Evolutionary conservation across 2,888 invertebrate genomes (phyloP).

Genomic region (Tenodera sinensis): DNA sequence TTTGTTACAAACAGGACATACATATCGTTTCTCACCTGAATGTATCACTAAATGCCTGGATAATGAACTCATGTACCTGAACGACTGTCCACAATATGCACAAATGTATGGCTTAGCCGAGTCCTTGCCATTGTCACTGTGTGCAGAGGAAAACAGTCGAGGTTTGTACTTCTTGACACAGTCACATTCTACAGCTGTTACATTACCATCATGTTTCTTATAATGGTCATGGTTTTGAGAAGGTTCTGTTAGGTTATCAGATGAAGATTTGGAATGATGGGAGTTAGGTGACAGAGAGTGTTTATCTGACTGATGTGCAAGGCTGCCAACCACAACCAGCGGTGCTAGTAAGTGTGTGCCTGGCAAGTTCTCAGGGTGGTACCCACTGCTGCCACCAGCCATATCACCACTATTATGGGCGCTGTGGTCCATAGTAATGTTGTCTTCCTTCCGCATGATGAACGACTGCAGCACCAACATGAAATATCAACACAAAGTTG

Average conservation of each 20-base stretch:
- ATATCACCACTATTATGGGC: not conserved
- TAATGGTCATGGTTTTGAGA: not conserved
- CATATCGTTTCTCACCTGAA: conserved; percentile 14
- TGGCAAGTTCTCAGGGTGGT: not conserved
- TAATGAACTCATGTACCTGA: conserved; percentile 1
- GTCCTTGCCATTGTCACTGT: not conserved
- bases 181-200: not conserved
- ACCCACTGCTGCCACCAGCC: not conserved
- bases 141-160: not conserved
- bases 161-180: not conserved
- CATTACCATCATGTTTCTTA: not conserved
- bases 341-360: not conserved
- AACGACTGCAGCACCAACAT: not conserved
- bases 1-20: conserved; percentile 7
- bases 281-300: not conserved
- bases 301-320: not conserved
- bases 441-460: not conserved
- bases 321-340: not conserved
- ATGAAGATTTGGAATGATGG: not conserved
- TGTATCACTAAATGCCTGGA: conserved; percentile 10
- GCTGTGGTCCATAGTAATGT: not conserved
- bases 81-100: not conserved
- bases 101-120: not conserved
- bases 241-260: not conserved
- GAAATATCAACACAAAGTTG: not conserved